Conservation (phyloP, 1,140 invertebrate species). For the Coenobita brevimanus region DNA sequence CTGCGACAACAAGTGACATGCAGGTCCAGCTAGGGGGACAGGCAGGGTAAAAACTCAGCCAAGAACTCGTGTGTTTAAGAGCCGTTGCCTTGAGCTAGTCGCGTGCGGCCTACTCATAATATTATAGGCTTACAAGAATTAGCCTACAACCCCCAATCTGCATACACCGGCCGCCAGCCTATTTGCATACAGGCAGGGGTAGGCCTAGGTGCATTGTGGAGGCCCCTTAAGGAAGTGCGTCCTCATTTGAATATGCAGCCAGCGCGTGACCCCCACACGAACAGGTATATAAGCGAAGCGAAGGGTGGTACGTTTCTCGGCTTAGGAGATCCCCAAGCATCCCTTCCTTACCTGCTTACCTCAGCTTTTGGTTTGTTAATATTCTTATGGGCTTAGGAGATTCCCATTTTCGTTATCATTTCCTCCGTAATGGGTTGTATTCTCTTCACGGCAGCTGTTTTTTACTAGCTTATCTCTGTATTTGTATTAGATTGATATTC, state of each 20-base stretch:
- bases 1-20: not conserved
- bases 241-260: conserved; percentile 64
- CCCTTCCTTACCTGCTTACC: not conserved
- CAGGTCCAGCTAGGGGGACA: not conserved
- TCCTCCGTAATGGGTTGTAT: too few relatives aligned
- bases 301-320: too few relatives aligned
- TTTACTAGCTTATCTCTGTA: too few relatives aligned
- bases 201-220: conserved; percentile 63
- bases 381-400: too few relatives aligned
- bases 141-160: conserved; percentile 56
- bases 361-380: too few relatives aligned
- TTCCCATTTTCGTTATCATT: too few relatives aligned
- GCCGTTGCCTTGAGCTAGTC: conserved; percentile 20
- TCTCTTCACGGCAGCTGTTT: too few relatives aligned
- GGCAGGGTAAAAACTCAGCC: conserved; percentile 18
- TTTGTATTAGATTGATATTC: too few relatives aligned
- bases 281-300: conserved; percentile 53
- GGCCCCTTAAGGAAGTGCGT: not conserved
- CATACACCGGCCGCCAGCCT: conserved; percentile 45
- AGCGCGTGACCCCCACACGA: conserved; percentile 61
- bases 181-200: conserved; percentile 66
- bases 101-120: conserved; percentile 61
- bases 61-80: conserved; percentile 34
- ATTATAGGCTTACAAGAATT: conserved; percentile 65
- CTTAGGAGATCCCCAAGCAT: not conserved